Base-by-base conservation (phyloP, 2,797 vertebrate genomes). In the Ambastaia sidthimunki region DNA sequence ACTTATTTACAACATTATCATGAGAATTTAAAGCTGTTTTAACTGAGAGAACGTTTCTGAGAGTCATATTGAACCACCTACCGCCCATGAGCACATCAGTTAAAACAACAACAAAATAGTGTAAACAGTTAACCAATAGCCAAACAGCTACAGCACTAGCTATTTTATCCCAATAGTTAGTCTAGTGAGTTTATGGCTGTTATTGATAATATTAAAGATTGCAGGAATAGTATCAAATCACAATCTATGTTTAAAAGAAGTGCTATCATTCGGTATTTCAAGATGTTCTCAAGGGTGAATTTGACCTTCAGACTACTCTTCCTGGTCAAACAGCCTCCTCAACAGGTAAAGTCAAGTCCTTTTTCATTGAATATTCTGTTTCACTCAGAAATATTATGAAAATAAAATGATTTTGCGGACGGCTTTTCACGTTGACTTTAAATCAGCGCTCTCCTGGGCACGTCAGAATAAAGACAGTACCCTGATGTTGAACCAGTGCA, bases 1-100 rank as follows among this genome's bases (percentile, higher is more conserved):
- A 76, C 15, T 25, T 41, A 76, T 41, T 76, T 52, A 23, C 28
- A 13, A 21, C n/a, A 75, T 4, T 37, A 37, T 52, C 28, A 47
- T 65, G n/a, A 34, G n/a, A 4, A 50, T 52, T 52, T 48, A 4
- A 31, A 10, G 12, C 18, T 34, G n/a, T n/a, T n/a, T n/a, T n/a
- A n/a, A n/a, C n/a, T 25, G 19, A 41, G 28, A 28, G 28, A 28
- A 28, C 28, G n/a, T n/a, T n/a, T n/a, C n/a, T n/a, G n/a, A n/a
- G n/a, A 23, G 23, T 52, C 18, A 54, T 71, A 6, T 5, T 21
- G n/a, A 25, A 48, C 1, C 18, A 15, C 28, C 16, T 7, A 52
- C 18, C 11, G 13, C 21, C 37, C 16, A 50, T 16, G 34, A 47
- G 12, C n/a, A 10, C 25, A 13, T 31, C 19, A 3, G 57, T 15